phyloP scores from a whole-genome alignment of 2,888 invertebrate genomes.

The Dynastes maya region DNA sequence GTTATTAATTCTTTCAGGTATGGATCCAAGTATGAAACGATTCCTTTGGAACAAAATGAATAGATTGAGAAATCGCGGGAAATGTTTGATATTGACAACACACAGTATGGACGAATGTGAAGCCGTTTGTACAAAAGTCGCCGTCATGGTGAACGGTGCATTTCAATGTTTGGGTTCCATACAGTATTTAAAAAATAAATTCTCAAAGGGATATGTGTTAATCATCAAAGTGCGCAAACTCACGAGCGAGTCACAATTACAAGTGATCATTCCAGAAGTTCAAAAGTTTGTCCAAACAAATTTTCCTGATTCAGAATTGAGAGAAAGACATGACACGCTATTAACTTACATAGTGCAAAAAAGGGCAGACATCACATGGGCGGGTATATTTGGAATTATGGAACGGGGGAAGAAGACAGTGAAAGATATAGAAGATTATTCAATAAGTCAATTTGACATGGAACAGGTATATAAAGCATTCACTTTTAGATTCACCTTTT shows the following conservation, averaged over 20 bases:
- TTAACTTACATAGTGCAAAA: constrained; percentile 79
- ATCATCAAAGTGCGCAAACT: constrained; percentile 65
- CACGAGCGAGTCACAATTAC: not conserved
- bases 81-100: constrained; percentile 86
- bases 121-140: constrained; percentile 86
- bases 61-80: constrained; percentile 79
- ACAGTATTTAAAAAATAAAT: constrained; percentile 87
- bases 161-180: constrained; percentile 87
- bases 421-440: constrained; percentile 80
- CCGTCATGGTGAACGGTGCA: constrained; percentile 88
- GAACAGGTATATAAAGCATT: constrained; percentile 74
- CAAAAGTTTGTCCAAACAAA: constrained; percentile 61
- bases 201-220: constrained; percentile 75
- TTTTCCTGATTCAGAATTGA: constrained; percentile 66
- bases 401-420: constrained; percentile 71
- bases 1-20: constrained; percentile 70
- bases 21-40: constrained; percentile 86
- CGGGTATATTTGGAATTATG: constrained; percentile 83
- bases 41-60: constrained; percentile 85
- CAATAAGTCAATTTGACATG: constrained; percentile 85
- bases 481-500: not conserved
- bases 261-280: constrained; percentile 33
- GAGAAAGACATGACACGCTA: constrained; percentile 82
- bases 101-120: constrained; percentile 93
- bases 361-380: constrained; percentile 78